Conservation (phyloP, 92 coral and sea anemone genomes). For the Hydrozoanthus gracilis region DNA sequence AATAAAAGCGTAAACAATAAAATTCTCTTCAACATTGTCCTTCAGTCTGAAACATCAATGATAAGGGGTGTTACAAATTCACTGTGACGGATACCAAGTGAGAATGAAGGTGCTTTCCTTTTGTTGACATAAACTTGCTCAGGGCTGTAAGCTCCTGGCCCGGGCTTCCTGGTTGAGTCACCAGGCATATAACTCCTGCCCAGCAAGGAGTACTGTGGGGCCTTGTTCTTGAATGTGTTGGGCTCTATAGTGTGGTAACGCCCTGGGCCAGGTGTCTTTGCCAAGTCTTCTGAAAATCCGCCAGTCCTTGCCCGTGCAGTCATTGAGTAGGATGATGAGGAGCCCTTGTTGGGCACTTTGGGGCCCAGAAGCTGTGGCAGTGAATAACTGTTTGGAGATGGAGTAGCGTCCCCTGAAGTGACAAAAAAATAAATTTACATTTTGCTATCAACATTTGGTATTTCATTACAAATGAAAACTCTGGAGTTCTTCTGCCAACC, state of each 20-base stretch:
- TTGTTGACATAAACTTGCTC: slow-evolving; percentile 90
- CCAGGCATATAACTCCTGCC: slow-evolving; percentile 95
- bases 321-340: slow-evolving; percentile 96
- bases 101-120: slow-evolving; percentile 72
- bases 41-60: slow-evolving; percentile 84
- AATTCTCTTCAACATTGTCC: slow-evolving; percentile 2
- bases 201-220: slow-evolving; percentile 85
- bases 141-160: slow-evolving; percentile 99
- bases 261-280: slow-evolving; percentile 98
- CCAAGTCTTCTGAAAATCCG: slow-evolving; percentile 97
- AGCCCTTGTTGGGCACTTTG: slow-evolving; percentile 80
- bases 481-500: no score
- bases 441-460: neutral
- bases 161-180: slow-evolving; percentile 94
- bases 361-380: slow-evolving; percentile 85
- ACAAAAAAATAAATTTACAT: neutral
- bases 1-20: neutral
- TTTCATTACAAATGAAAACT: neutral
- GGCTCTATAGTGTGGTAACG: slow-evolving; percentile 77
- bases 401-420: slow-evolving; percentile 88
- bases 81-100: slow-evolving; percentile 97
- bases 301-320: slow-evolving; percentile 93
- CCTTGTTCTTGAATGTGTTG: slow-evolving; percentile 65
- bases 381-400: slow-evolving; percentile 88
- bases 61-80: slow-evolving; percentile 95